Percentiles rank a stretch among this genome's conserved stretches.
Evolutionary conservation across 2,797 vertebrate species (phyloP).

Genomic region (Rhynchotus rufescens): DNA sequence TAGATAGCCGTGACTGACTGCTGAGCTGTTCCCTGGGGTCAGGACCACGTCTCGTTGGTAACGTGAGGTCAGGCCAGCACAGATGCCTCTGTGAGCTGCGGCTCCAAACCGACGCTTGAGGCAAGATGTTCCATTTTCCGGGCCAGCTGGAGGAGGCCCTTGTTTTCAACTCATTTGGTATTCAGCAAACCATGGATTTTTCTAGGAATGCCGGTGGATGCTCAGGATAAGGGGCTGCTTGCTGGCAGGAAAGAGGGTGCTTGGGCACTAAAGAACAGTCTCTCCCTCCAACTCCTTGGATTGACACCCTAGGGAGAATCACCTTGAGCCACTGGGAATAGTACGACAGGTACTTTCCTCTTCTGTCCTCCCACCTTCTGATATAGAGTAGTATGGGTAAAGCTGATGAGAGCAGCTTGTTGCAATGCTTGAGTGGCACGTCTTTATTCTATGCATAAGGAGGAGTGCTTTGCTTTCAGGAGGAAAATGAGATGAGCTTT

Average conservation of each 20-base stretch:
- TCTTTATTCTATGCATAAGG: background rate
- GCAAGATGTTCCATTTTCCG: constrained; percentile 55
- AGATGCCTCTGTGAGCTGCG: constrained; percentile 20
- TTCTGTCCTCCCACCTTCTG: background rate
- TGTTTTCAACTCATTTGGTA: constrained; percentile 35
- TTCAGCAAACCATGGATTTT: constrained; percentile 14
- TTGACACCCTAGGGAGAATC: background rate
- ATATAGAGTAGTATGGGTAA: fast-evolving
- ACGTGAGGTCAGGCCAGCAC: background rate
- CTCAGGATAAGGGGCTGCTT: constrained; percentile 36
- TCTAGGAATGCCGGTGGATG: constrained; percentile 60
- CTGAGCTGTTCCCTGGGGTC: background rate
- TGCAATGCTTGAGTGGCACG: fast-evolving
- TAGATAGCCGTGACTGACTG: background rate
- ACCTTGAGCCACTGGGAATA: background rate
- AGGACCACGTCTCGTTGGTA: background rate
- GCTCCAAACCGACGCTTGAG: constrained; percentile 19
- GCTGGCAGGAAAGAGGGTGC: background rate
- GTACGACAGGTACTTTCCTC: background rate
- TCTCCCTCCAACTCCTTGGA: background rate
- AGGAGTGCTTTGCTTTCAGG: background rate
- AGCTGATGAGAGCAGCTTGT: background rate
- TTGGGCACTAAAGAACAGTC: background rate
- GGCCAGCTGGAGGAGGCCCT: constrained; percentile 67
- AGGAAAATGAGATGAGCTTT: background rate